Percentiles rank a stretch among this genome's conserved stretches.
Evolutionary conservation across 2,888 invertebrate genomes (phyloP).

Genomic region (Drosophila paranaensis): DNA sequence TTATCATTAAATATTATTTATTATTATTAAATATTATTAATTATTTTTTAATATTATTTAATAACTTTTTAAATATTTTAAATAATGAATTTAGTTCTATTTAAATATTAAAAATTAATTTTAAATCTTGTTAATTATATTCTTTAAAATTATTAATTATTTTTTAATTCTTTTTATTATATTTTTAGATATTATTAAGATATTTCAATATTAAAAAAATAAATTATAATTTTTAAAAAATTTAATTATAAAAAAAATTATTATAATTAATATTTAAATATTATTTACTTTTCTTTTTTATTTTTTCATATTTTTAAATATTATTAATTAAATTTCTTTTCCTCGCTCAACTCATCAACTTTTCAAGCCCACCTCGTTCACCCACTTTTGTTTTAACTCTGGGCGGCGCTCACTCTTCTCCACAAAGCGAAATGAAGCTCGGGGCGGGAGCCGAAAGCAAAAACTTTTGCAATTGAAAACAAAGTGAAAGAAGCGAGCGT

Average conservation of each 20-base stretch:
- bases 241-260: too few species aligned
- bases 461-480: constrained; percentile 73
- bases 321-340: neutral
- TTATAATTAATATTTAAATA: too few species aligned
- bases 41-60: neutral
- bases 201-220: too few species aligned
- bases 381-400: constrained; percentile 11
- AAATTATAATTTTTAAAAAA: too few species aligned
- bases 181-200: too few species aligned
- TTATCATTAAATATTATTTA: neutral
- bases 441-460: neutral
- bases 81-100: too few species aligned
- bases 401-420: constrained; percentile 2
- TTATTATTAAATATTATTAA: neutral
- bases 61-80: neutral
- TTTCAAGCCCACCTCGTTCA: constrained; percentile 14
- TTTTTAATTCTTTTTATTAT: neutral
- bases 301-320: neutral
- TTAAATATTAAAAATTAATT: neutral
- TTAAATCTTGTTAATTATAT: too few species aligned
- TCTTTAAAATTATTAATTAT: neutral
- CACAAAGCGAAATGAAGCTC: constrained; percentile 15
- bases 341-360: neutral
- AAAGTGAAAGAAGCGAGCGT: constrained; percentile 44
- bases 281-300: too few species aligned